These are phyloP conservation scores for Helicolenus hilgendorfi DNA, from an alignment of 2,797 vertebrate species.

Conservation along the genomic window DNA sequence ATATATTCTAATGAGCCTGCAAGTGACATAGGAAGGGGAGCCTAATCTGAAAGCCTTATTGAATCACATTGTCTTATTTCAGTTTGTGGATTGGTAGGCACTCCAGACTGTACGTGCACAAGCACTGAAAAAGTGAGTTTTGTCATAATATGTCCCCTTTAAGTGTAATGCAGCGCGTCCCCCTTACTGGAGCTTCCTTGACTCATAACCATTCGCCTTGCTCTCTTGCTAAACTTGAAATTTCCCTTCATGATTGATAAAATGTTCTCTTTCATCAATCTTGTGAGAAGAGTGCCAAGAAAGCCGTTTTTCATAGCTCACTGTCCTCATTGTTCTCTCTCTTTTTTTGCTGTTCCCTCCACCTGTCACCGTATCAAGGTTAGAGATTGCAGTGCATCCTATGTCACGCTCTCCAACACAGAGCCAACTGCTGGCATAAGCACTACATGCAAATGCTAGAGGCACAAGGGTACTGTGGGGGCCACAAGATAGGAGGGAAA, in stretches of 20 bases:
- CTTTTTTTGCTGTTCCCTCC: neutral
- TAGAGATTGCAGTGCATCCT: neutral
- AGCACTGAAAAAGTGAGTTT: neutral
- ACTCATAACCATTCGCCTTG: slow-evolving; percentile 14
- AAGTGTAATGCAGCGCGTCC: neutral
- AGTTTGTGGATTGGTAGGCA: neutral
- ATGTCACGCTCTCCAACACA: neutral
- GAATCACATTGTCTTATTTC: neutral
- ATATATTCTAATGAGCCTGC: neutral
- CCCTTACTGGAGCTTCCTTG: neutral
- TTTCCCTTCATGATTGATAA: slow-evolving; percentile 17
- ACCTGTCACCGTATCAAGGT: neutral
- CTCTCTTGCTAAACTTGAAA: slow-evolving; percentile 2
- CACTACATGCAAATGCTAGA: neutral
- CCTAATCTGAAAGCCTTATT: neutral
- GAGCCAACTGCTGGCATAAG: neutral
- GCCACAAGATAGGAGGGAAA: neutral
- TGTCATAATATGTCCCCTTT: neutral
- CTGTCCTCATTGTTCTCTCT: neutral
- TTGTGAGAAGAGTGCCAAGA: neutral
- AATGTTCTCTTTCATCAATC: slow-evolving; percentile 7
- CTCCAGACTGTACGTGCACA: neutral
- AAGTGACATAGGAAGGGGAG: neutral
- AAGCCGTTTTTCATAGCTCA: neutral
- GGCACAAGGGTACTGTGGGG: neutral